phyloP scores from a whole-genome alignment of 2,888 invertebrate species.

The Bellardia pandia region DNA sequence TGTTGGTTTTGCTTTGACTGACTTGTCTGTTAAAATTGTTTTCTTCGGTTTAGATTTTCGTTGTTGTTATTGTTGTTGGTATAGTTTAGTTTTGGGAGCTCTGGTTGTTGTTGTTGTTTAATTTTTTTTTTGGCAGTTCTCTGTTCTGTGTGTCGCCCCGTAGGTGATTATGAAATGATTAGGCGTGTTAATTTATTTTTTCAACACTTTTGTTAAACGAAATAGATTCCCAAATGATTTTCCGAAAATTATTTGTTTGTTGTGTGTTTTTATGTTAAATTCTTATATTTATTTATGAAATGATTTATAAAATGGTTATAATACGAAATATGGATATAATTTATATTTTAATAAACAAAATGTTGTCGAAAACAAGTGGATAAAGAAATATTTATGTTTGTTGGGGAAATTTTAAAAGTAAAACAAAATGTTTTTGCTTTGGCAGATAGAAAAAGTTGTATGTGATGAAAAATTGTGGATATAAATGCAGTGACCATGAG shows the following conservation, averaged over 20 bases:
- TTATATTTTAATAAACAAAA: constrained; percentile 7
- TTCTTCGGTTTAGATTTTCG: neutral
- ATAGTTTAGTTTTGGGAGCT: constrained; percentile 20
- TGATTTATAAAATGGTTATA: constrained; percentile 49
- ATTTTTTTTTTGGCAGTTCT: constrained; percentile 18
- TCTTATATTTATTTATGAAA: constrained; percentile 2
- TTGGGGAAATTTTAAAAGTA: too few species aligned
- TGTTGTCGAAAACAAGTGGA: constrained; percentile 37
- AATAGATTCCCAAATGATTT: constrained; percentile 48
- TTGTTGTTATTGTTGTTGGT: constrained; percentile 21
- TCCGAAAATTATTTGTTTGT: constrained; percentile 45
- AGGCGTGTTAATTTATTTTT: constrained; percentile 76
- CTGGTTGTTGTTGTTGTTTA: constrained; percentile 29
- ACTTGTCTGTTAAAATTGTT: constrained; percentile 52
- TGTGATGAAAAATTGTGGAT: too few species aligned
- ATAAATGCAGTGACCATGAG: too few species aligned
- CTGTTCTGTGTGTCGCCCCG: constrained; percentile 47
- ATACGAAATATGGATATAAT: constrained; percentile 11
- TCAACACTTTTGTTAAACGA: constrained; percentile 73
- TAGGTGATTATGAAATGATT: constrained; percentile 76
- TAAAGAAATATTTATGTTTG: constrained; percentile 10
- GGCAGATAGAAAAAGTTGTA: too few species aligned
- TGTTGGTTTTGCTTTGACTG: constrained; percentile 62
- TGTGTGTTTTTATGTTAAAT: neutral
- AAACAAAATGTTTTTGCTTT: too few species aligned